Base-by-base conservation (phyloP, 2,797 vertebrate species). In the Tenualosa thibaudeaui region DNA sequence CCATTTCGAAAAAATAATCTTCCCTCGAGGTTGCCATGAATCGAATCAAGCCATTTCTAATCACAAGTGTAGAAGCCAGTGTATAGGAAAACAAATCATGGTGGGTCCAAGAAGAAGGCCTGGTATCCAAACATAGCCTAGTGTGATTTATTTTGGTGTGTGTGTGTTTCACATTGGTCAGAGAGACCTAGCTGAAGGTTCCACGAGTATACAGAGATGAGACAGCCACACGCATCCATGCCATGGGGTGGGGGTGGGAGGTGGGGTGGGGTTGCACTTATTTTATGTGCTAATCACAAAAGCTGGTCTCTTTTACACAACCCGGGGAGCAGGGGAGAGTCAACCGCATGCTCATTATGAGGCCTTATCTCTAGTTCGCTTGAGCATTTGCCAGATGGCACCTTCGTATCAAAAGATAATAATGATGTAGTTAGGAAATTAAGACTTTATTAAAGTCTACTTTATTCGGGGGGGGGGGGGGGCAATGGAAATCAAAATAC, bases 351-450 rank as follows among this genome's bases (percentile, higher is more conserved):
- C 93, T 95, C 94, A 96, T 95, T 95, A 95, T 89, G 92, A 92
- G 93, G 94, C 93, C 94, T 95, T 95, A 95, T 96, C 95, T 94
- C 89, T 1, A 89, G 89, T 90, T 91, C 90, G 90, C 93, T 93
- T 93, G 92, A 94, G 93, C 93, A 92, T 94, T 93, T 93, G 93
- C 93, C 95, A 95, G 95, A 96, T 96, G 95, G 94, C 92, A 91
- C 89, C 53, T 91, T 84, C 90, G 91, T 93, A 95, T 96, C 94
- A 94, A 94, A 94, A 93, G 94, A 93, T 95, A 95, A 95, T 95
- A 95, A 96, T 95, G 93, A 95, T 95, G 93, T 95, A 91, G 93
- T 93, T 93, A 94, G 93, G 93, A 95, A 94, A 95, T 95, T 94
- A 96, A 94, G 95, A 93, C 93, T 92, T 95, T 92, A 95, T 95